A percentile compares a stretch with the other conserved stretches of the same genome.
Evolutionary conservation across 1,140 invertebrate genomes (phyloP).

Genomic region (Drosophila auraria): DNA sequence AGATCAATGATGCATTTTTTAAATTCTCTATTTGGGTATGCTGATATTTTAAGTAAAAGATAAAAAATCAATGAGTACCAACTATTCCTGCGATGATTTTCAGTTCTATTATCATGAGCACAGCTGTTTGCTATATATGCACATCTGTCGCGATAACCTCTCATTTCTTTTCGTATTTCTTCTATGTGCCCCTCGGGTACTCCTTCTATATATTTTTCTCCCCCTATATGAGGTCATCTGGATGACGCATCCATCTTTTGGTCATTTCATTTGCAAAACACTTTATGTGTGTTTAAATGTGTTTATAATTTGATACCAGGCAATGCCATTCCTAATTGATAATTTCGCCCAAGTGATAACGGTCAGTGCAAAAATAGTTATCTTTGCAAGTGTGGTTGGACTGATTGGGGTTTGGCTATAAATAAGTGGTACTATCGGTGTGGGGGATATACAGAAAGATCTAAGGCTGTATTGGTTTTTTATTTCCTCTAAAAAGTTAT

Average conservation of each 20-base stretch:
- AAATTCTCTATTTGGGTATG: too few species aligned
- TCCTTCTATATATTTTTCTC: constrained; percentile 7
- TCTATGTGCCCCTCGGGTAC: background rate
- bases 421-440: constrained; percentile 2
- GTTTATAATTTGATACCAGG: constrained; percentile 22
- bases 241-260: constrained; percentile 33
- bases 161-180: background rate
- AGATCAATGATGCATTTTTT: too few species aligned
- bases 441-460: constrained; percentile 25
- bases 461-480: background rate
- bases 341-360: constrained; percentile 29
- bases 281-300: constrained; percentile 33
- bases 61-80: too few species aligned
- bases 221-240: constrained; percentile 36
- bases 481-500: constrained; percentile 31
- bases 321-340: constrained; percentile 23
- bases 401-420: constrained; percentile 19
- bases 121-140: background rate
- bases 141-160: constrained; percentile 39
- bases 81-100: background rate
- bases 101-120: background rate
- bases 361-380: constrained; percentile 29
- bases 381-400: constrained; percentile 17
- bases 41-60: too few species aligned
- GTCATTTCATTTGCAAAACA: constrained; percentile 10